Evolutionary conservation across 2,797 vertebrate genomes (phyloP), one percentile per base, ranked within the genome.

Genomic region (Gobionotothen gibberifrons): DNA sequence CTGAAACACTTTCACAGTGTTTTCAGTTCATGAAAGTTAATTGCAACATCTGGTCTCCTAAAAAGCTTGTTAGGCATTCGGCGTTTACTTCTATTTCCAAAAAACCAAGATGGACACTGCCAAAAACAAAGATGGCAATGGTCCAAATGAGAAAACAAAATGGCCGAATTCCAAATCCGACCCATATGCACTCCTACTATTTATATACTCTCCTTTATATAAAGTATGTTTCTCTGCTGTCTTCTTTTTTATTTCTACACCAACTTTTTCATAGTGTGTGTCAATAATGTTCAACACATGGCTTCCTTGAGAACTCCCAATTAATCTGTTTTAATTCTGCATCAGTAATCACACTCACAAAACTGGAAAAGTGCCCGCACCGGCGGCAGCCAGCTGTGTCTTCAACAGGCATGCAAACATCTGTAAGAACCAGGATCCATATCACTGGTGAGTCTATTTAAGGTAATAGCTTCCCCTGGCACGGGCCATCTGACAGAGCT

Each of bases 381-480:
- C 40, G 39, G 81, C 21, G 0, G 15, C 85, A 89, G 78, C 87
- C 90, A 89, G 87, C 89, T 91, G 88, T 83, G 72, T 87, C 89
- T 87, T 82, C 85, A 88, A 85, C 90, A 90, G 89, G 85, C 86
- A 79, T 57, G 65, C 82, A 81, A 92, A 93, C 92, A 92, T 92
- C 90, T 91, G 92, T 89, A 92, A 63, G 68, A 92, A 79, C 32
- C 83, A 83, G 78, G 76, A 82, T 86, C 83, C 76, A 64, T 89
- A 90, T 90, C 90, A 82, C 83, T 85, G 85, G 72, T 74, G 84
- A 89, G 87, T 92, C 86, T 91, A 89, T 92, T 93, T 92, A 87
- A 92, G 90, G 89, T 89, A 90, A 89, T 91, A 82, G 86, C 87
- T 83, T 92, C 90, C 91, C 87, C 79, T 83, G 90, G 89, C 88